phyloP scores from a whole-genome alignment of 2,888 invertebrate genomes.

The Chesias legatella region DNA sequence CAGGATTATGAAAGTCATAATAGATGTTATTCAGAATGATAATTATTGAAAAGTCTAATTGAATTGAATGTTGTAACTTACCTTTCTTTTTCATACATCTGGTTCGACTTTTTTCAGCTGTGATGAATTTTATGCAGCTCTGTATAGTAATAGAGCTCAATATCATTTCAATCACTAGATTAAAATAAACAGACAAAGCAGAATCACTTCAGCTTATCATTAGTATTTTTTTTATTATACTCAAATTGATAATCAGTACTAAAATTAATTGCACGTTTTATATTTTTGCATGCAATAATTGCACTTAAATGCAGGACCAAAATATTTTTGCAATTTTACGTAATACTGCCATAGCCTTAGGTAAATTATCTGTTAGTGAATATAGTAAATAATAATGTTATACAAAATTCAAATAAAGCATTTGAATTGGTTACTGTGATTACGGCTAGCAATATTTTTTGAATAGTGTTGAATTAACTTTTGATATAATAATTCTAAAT shows the following conservation, averaged over 20 bases:
- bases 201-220: no score
- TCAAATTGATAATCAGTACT: neutral
- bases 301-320: slow-evolving; percentile 17
- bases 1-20: slow-evolving; percentile 21
- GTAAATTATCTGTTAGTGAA: slow-evolving; percentile 2
- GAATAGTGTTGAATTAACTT: slow-evolving; percentile 14
- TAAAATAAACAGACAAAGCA: no score
- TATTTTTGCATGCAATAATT: slow-evolving; percentile 1
- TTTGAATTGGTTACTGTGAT: slow-evolving; percentile 19
- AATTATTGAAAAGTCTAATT: no score
- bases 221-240: no score
- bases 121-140: no score
- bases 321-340: slow-evolving; percentile 16
- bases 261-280: neutral
- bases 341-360: slow-evolving; percentile 1
- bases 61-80: no score
- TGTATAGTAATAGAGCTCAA: no score
- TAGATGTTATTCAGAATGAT: slow-evolving; percentile 11
- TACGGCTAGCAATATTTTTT: slow-evolving; percentile 21
- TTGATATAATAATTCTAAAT: slow-evolving; percentile 9
- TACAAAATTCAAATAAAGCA: slow-evolving; percentile 13
- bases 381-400: slow-evolving; percentile 15
- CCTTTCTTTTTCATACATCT: no score
- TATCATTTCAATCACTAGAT: no score
- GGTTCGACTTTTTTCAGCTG: no score